phyloP scores from a whole-genome alignment of 2,113 vertebrate genomes.

The Sphaerodactylus townsendi region DNA sequence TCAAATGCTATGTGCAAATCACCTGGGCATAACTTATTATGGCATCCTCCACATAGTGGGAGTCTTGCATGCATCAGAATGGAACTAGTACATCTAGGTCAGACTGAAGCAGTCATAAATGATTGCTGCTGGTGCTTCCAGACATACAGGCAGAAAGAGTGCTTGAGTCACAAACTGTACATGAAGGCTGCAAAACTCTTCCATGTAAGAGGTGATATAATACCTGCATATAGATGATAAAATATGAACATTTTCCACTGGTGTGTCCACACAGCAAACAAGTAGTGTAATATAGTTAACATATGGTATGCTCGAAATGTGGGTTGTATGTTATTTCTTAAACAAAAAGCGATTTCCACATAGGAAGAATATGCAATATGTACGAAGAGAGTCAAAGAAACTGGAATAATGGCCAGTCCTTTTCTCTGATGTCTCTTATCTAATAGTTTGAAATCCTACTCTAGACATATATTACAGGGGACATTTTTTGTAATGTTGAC shows the following conservation, averaged over 20 bases:
- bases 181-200: not conserved
- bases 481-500: no score
- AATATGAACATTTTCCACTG: not conserved
- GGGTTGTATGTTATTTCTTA: not conserved
- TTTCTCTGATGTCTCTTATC: not conserved
- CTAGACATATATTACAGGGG: not conserved
- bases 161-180: not conserved
- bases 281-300: not conserved
- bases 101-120: not conserved
- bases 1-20: not conserved
- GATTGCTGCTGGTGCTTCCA: not conserved
- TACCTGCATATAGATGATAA: not conserved
- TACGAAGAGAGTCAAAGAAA: no score
- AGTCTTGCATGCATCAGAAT: not conserved
- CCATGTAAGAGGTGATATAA: not conserved
- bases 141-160: not conserved
- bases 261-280: not conserved
- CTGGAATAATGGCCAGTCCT: not conserved
- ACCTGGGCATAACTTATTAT: not conserved
- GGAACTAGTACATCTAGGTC: not conserved
- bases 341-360: not conserved
- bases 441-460: not conserved
- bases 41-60: not conserved
- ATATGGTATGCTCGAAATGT: not conserved
- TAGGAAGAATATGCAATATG: not conserved